Evolutionary conservation across 2,888 invertebrate genomes (phyloP).

Genomic region (Leucophora obtusa): DNA sequence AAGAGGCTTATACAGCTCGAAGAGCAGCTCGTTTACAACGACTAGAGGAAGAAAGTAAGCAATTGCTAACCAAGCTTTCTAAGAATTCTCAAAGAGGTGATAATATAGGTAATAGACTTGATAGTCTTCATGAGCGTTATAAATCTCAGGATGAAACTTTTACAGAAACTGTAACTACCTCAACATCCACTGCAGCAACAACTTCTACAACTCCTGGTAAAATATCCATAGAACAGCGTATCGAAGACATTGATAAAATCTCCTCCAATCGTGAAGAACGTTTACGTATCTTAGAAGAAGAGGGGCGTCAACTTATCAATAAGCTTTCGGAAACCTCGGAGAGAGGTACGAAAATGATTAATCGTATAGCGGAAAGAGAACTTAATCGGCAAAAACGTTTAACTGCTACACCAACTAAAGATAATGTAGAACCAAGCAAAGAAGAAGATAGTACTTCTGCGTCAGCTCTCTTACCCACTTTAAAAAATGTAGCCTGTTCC

Average conservation of each 20-base stretch:
- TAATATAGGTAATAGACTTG: conserved; percentile 69
- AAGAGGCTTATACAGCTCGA: conserved; percentile 72
- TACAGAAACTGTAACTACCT: neutral
- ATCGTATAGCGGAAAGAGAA: conserved; percentile 73
- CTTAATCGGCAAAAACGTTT: conserved; percentile 67
- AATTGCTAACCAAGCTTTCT: conserved; percentile 80
- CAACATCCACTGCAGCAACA: neutral
- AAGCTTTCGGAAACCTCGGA: conserved; percentile 74
- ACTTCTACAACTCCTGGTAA: neutral
- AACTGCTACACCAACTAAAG: conserved; percentile 51
- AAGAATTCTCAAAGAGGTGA: conserved; percentile 72
- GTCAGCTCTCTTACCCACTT: conserved; percentile 64
- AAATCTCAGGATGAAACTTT: conserved; percentile 47
- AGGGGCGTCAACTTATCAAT: conserved; percentile 85
- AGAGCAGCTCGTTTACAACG: conserved; percentile 77
- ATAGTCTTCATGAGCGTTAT: conserved; percentile 73
- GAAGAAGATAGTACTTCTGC: conserved; percentile 50
- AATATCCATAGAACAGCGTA: conserved; percentile 70
- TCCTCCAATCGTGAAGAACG: conserved; percentile 73
- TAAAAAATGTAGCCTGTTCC: conserved; percentile 70
- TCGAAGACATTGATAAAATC: conserved; percentile 74
- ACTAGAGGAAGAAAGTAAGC: conserved; percentile 89
- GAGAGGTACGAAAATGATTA: conserved; percentile 74
- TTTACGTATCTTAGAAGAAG: conserved; percentile 84
- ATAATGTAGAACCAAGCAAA: conserved; percentile 51